Evolutionary conservation across 2,113 vertebrate genomes (phyloP).

Genomic region (Geococcyx californianus): DNA sequence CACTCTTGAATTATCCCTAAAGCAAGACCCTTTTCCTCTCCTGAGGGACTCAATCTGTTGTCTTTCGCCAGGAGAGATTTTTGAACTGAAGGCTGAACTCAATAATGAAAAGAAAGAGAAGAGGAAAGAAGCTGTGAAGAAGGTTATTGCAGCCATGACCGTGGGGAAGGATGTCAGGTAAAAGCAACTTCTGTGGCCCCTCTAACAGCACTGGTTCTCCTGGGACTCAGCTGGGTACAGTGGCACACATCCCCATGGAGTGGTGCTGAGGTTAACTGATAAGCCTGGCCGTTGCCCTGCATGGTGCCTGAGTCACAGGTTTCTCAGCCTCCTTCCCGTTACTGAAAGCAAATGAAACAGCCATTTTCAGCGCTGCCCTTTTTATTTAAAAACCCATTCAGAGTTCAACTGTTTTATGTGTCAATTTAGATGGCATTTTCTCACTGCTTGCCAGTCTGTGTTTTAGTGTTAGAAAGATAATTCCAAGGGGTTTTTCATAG

Average conservation of each 20-base stretch:
- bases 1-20: neutral
- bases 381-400: neutral
- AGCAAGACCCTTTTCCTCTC: neutral
- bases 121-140: conserved; percentile 96
- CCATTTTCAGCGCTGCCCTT: neutral
- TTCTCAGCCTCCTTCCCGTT: neutral
- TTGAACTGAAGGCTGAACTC: conserved; percentile 96
- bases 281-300: neutral
- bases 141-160: conserved; percentile 97
- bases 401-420: neutral
- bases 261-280: neutral
- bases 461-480: neutral
- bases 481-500: neutral
- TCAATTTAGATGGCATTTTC: neutral
- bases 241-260: rapidly evolving
- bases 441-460: neutral
- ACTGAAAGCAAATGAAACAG: neutral
- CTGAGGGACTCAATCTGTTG: neutral
- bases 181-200: neutral
- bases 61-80: conserved; percentile 90
- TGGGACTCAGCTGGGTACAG: rapidly evolving
- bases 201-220: neutral
- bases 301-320: neutral
- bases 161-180: conserved; percentile 98
- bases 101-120: conserved; percentile 99